Conservation (phyloP, 2,888 invertebrate species). For the Vannuccia rotundouncinata region DNA sequence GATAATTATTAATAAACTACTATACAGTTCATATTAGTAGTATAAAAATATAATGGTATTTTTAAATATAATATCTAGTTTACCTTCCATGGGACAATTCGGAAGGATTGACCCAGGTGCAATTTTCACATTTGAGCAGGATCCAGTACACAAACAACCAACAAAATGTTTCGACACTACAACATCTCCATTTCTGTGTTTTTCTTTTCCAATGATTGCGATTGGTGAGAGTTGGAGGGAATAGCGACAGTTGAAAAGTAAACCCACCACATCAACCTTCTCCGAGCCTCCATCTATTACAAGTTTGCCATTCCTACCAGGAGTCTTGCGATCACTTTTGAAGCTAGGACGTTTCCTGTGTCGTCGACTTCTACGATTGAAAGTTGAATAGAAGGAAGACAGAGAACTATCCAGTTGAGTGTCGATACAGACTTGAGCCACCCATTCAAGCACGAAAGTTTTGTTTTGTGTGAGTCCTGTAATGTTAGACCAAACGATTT, state of each 20-base stretch:
- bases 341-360: too few species aligned
- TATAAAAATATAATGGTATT: background rate
- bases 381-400: too few species aligned
- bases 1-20: background rate
- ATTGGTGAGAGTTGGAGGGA: background rate
- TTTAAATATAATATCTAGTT: background rate
- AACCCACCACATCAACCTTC: background rate
- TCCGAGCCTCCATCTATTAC: background rate
- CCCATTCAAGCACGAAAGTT: too few species aligned
- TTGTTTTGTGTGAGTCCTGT: too few species aligned
- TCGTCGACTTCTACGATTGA: too few species aligned
- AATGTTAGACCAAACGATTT: too few species aligned
- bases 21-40: background rate
- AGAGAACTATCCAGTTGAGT: too few species aligned
- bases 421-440: too few species aligned
- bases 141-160: background rate
- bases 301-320: too few species aligned
- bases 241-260: background rate
- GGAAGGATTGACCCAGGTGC: background rate
- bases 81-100: background rate
- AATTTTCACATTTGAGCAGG: background rate
- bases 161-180: background rate
- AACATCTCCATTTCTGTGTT: background rate
- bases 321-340: too few species aligned
- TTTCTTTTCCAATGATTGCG: background rate